phyloP scores from a whole-genome alignment of 1,140 invertebrate genomes.

The Ganaspis sp. region DNA sequence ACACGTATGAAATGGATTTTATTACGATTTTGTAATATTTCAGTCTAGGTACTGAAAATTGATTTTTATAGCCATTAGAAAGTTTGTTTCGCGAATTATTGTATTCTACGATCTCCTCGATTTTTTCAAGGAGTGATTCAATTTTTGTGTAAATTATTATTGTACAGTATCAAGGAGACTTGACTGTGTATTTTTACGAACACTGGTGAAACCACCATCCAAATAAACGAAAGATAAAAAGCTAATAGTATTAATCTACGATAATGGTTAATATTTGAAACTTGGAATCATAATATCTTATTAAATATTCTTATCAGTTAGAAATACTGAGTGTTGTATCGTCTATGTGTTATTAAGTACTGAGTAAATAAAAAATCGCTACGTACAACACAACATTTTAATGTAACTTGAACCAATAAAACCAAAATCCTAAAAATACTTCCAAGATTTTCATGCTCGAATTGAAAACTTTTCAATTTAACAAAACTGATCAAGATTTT shows the following conservation, averaged over 20 bases:
- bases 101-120: conserved; percentile 51
- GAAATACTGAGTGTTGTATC: conserved; percentile 71
- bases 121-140: conserved; percentile 45
- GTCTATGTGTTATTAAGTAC: conserved; percentile 69
- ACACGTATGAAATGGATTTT: too few species aligned
- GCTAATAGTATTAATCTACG: conserved; percentile 52
- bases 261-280: conserved; percentile 60
- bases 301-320: conserved; percentile 67
- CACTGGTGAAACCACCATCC: conserved; percentile 44
- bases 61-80: conserved; percentile 29
- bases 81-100: conserved; percentile 25
- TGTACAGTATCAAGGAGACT: conserved; percentile 59
- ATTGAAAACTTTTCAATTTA: too few species aligned
- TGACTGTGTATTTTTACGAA: conserved; percentile 31
- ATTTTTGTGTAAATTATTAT: conserved; percentile 60
- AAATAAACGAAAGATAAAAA: conserved; percentile 47
- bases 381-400: conserved; percentile 48
- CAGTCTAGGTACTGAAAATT: not conserved
- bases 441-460: too few species aligned
- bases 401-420: not conserved
- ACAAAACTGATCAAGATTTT: too few species aligned
- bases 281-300: conserved; percentile 64
- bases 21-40: too few species aligned
- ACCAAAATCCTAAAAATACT: too few species aligned
- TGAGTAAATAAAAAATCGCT: conserved; percentile 69